These are phyloP conservation scores for Cinara cedri DNA, from an alignment of 2,888 invertebrate species.

Conservation along the genomic window DNA sequence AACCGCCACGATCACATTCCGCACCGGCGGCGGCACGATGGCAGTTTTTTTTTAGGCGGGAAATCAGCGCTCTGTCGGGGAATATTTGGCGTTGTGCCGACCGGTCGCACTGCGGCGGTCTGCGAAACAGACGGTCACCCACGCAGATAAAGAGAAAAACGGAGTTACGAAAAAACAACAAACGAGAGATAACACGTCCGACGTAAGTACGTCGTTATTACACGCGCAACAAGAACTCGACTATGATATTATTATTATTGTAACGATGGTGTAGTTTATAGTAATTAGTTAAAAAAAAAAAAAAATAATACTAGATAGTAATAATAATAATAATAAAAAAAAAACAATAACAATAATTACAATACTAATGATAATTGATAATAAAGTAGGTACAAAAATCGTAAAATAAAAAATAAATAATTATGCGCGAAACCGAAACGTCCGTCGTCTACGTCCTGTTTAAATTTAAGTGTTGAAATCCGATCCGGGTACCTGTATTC, in stretches of 20 bases:
- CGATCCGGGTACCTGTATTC: slow-evolving; percentile 1
- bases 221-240: slow-evolving; percentile 27
- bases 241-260: background rate
- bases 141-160: slow-evolving; percentile 54
- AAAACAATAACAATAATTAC: background rate
- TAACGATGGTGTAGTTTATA: background rate
- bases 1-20: background rate
- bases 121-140: slow-evolving; percentile 56
- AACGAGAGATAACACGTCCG: slow-evolving; percentile 55
- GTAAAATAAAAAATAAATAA: too few relatives aligned
- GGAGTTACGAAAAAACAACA: slow-evolving; percentile 53
- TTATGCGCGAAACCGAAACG: slow-evolving; percentile 31
- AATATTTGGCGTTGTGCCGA: background rate
- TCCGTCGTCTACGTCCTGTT: slow-evolving; percentile 35
- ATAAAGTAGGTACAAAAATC: background rate
- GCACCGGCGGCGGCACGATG: background rate
- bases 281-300: background rate
- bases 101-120: slow-evolving; percentile 34
- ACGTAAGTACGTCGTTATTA: slow-evolving; percentile 13
- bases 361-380: background rate
- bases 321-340: background rate
- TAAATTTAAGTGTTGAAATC: slow-evolving; percentile 33
- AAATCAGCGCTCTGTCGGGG: background rate
- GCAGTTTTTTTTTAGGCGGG: background rate
- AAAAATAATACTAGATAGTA: background rate